Evolutionary conservation across 2,797 vertebrate species (phyloP).

Genomic region (Choloepus didactylus): DNA sequence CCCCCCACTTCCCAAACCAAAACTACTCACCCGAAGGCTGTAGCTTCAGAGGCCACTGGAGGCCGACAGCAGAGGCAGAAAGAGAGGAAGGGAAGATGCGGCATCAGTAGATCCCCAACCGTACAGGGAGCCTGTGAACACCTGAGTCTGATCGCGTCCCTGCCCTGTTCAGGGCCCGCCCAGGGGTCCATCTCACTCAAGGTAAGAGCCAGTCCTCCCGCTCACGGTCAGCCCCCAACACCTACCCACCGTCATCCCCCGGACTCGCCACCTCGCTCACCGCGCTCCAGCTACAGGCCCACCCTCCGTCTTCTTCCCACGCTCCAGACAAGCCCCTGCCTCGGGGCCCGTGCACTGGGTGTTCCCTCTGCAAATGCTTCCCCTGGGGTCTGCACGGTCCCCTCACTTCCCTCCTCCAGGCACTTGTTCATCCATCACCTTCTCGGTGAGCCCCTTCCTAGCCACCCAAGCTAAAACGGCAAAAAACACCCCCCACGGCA

Average conservation of each 20-base stretch:
- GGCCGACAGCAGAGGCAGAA: background rate
- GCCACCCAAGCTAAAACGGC: background rate
- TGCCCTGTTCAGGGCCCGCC: background rate
- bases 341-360: background rate
- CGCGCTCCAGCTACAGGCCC: background rate
- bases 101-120: background rate
- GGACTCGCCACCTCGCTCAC: background rate
- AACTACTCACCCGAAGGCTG: slow-evolving; percentile 75
- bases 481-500: background rate
- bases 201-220: background rate
- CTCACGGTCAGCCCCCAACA: background rate
- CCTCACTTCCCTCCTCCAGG: background rate
- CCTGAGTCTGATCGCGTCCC: background rate
- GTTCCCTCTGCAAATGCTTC: background rate
- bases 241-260: background rate
- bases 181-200: background rate
- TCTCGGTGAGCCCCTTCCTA: background rate
- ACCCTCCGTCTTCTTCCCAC: background rate
- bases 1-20: background rate
- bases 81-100: background rate
- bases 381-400: background rate
- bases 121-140: background rate
- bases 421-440: background rate
- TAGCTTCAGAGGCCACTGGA: slow-evolving; percentile 83
- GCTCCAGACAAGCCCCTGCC: background rate